These are phyloP conservation scores for Diarsia mendica DNA, from an alignment of 2,888 invertebrate species.

Conservation along the genomic window DNA sequence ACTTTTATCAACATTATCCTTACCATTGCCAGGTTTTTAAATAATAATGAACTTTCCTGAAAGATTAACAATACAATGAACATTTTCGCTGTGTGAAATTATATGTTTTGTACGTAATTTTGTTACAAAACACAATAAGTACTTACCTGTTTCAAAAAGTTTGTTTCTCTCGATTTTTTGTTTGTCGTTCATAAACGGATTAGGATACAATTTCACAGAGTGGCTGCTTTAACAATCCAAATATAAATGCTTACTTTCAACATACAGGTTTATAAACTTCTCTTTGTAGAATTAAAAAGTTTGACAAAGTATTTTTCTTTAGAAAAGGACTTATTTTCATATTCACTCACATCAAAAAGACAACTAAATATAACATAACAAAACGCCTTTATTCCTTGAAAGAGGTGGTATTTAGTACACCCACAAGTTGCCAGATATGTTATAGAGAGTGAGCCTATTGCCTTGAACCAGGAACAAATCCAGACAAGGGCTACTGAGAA, in stretches of 20 bases:
- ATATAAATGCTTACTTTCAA: not conserved
- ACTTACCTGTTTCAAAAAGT: conserved; percentile 19
- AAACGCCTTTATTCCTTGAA: too few relatives aligned
- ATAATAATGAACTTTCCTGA: not conserved
- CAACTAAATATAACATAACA: too few relatives aligned
- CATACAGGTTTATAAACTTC: not conserved
- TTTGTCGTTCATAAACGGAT: conserved; percentile 9
- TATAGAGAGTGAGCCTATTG: too few relatives aligned
- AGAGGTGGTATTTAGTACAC: too few relatives aligned
- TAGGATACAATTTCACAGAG: conserved; percentile 26
- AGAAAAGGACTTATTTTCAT: not conserved
- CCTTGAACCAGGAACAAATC: too few relatives aligned
- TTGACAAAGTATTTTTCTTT: not conserved
- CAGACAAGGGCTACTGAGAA: too few relatives aligned
- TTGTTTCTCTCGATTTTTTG: not conserved
- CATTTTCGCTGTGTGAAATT: conserved; percentile 1
- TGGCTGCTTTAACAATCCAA: not conserved
- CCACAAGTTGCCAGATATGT: too few relatives aligned
- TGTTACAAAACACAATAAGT: conserved; percentile 11
- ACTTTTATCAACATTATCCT: not conserved
- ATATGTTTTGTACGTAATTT: conserved; percentile 15
- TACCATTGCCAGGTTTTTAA: not conserved
- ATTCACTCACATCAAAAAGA: not conserved
- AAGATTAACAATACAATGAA: not conserved
- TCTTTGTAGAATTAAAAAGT: not conserved